These are phyloP conservation scores for Galeopsomyia nigrocyanea DNA, from an alignment of 2,888 invertebrate genomes.

Conservation along the genomic window DNA sequence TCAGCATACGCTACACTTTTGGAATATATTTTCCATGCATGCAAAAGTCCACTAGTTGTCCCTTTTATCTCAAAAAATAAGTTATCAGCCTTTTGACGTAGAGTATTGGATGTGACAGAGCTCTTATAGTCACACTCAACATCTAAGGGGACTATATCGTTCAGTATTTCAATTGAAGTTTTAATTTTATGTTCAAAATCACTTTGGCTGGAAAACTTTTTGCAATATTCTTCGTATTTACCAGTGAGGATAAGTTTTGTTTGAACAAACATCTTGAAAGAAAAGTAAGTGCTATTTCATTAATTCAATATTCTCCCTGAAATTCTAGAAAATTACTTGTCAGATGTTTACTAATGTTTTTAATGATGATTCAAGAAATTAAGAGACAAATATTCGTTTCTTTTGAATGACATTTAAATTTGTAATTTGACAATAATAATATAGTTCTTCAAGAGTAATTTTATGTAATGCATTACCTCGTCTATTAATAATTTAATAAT, in stretches of 20 bases:
- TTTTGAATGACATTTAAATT: too few relatives aligned
- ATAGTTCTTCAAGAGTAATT: too few relatives aligned
- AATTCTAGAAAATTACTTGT: background rate
- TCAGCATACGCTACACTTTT: slow-evolving; percentile 77
- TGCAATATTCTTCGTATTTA: background rate
- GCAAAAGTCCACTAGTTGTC: slow-evolving; percentile 35
- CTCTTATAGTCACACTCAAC: background rate
- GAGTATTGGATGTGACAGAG: background rate
- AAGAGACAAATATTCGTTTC: too few relatives aligned
- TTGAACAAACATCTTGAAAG: slow-evolving; percentile 17
- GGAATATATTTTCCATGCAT: slow-evolving; percentile 73
- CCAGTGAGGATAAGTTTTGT: slow-evolving; percentile 7
- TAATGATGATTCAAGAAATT: too few relatives aligned
- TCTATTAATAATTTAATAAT: too few relatives aligned
- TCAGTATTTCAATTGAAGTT: background rate
- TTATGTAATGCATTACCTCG: too few relatives aligned
- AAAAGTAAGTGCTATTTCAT: background rate
- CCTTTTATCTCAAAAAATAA: background rate
- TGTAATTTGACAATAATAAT: too few relatives aligned
- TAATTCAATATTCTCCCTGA: background rate
- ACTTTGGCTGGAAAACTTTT: background rate
- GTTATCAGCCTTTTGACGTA: background rate
- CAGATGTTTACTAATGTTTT: too few relatives aligned
- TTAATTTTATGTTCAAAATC: background rate
- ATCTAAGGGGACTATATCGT: background rate